phyloP scores from a whole-genome alignment of 2,113 vertebrate species.

The Hyla sarda region DNA sequence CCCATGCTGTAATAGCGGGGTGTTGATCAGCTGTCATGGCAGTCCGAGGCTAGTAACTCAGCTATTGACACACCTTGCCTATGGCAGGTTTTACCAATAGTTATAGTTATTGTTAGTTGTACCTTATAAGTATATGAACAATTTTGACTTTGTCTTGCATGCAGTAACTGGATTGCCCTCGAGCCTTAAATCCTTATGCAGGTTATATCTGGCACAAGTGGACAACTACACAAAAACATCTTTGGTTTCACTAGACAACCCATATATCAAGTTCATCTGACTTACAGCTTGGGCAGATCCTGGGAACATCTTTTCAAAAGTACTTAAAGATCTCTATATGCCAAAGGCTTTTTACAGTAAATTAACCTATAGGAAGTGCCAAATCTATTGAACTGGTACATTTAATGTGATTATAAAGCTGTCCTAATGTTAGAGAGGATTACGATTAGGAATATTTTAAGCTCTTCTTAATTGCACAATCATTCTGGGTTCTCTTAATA shows the following conservation, averaged over 20 bases:
- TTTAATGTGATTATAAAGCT: constrained; percentile 4
- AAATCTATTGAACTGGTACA: constrained; percentile 1
- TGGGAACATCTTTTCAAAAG: constrained; percentile 46
- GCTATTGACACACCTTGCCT: too few species aligned
- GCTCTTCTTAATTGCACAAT: background rate
- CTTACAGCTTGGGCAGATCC: constrained; percentile 53
- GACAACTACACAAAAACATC: background rate
- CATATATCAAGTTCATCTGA: constrained; percentile 38
- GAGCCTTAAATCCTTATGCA: too few species aligned
- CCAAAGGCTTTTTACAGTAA: constrained; percentile 40
- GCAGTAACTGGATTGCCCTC: constrained; percentile 16
- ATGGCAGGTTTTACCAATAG: too few species aligned
- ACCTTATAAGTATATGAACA: background rate
- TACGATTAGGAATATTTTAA: background rate
- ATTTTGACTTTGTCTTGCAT: background rate
- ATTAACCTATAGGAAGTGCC: constrained; percentile 21
- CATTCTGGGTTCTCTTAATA: background rate
- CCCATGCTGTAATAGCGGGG: too few species aligned
- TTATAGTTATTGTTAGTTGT: background rate
- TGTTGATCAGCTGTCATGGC: too few species aligned
- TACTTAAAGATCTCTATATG: constrained; percentile 21
- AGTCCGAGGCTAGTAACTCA: too few species aligned
- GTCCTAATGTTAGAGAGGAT: background rate
- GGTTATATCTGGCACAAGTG: background rate
- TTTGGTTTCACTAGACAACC: constrained; percentile 44